Base-by-base conservation (phyloP, 1,140 invertebrate species). In the Neotoxoptera formosana region DNA sequence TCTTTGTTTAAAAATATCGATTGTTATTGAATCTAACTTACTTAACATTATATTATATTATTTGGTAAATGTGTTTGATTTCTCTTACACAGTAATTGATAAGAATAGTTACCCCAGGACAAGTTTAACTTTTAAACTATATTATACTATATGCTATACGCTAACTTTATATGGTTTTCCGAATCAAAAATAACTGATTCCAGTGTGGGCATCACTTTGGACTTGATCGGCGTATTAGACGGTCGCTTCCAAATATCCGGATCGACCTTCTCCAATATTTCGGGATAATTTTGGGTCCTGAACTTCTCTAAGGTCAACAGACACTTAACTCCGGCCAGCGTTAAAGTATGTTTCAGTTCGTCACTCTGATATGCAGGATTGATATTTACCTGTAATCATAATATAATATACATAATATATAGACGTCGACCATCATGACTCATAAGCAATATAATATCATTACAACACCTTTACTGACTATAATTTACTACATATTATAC, bases 251-350 rank as follows among this genome's bases (percentile, higher is more conserved):
- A 48, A 21, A 94, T 93, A 23, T 94, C 93, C 7, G 94, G 94
- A n/a, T 91, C 93, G 11, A 94, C 94, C 17, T 95, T 86, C 25
- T 95, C 95, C 47, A 99, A 94, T 94, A 97, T 97, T 17, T 96
- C 95, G 94, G 97, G 97, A 95, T 98, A 99, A 94, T 98, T 95
- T 94, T 97, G 96, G 0, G 95, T 96, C 94, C 96, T 97, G 94
- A 97, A 97, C 8, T 94, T 95, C 36, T 97, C 96, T 0, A 97
- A 96, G 2, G 97, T 96, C 14, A 99, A 94, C 0, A 99, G 95
- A 53, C 91, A 93, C 41, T 93, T 93, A 1, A 93, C 81, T 3
- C 51, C 91, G 20, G 84, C 36, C 1, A 93, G 25, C 2, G 21
- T 30, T n/a, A 86, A 41, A 84, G 76, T 84, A 34, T 93, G 25